Evolutionary conservation across 1,140 invertebrate species (phyloP).

Genomic region (Drepana arcuata): DNA sequence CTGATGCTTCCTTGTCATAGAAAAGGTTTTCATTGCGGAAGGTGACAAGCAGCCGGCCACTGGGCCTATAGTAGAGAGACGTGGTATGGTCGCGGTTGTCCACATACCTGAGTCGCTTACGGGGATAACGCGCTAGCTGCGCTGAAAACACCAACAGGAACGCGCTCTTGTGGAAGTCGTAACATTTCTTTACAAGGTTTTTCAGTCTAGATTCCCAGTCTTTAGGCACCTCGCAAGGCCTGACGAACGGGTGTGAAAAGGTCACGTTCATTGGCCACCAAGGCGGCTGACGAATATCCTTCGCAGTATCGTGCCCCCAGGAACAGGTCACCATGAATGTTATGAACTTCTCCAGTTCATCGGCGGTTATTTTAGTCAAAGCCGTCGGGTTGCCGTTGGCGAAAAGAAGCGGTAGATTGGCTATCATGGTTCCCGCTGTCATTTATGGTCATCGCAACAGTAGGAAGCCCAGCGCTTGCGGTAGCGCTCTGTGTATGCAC

Average conservation of each 20-base stretch:
- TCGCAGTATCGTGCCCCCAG: constrained; percentile 75
- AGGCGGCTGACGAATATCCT: constrained; percentile 73
- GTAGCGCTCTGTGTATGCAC: constrained; percentile 30
- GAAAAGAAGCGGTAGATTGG: constrained; percentile 79
- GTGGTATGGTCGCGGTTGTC: constrained; percentile 83
- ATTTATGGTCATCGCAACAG: constrained; percentile 57
- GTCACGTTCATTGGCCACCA: constrained; percentile 80
- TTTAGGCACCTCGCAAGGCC: constrained; percentile 64
- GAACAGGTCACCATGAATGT: constrained; percentile 84
- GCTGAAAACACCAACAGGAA: constrained; percentile 81
- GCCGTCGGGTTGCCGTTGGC: constrained; percentile 79
- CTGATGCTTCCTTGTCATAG: constrained; percentile 63
- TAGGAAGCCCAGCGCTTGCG: constrained; percentile 47
- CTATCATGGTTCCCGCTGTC: constrained; percentile 70
- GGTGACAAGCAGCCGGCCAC: constrained; percentile 78
- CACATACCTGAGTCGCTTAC: constrained; percentile 77
- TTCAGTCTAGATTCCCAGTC: constrained; percentile 77
- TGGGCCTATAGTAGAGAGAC: constrained; percentile 77
- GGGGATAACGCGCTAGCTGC: constrained; percentile 77
- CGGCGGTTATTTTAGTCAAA: constrained; percentile 74
- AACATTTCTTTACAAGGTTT: constrained; percentile 79
- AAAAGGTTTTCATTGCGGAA: constrained; percentile 83
- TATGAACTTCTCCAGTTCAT: constrained; percentile 79
- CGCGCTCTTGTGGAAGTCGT: constrained; percentile 80
- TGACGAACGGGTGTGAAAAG: constrained; percentile 76